Conservation (phyloP, 37 sponge, comb jelly and placozoan species). For the Dysidea cf. avara region DNA sequence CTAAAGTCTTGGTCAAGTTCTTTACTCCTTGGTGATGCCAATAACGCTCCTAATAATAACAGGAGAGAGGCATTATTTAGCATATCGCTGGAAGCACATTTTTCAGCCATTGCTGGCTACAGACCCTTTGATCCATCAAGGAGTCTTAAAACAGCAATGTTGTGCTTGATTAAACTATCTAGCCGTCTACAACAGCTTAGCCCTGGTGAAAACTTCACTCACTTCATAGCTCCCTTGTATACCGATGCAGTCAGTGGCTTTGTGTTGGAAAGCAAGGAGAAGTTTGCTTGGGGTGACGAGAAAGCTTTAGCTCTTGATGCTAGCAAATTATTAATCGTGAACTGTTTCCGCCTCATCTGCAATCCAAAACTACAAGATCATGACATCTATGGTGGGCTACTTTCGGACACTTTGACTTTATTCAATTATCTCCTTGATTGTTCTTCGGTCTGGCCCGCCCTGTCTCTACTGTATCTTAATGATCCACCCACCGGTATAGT, state of each 20-base stretch:
- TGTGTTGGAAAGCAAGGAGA: conserved; percentile 8
- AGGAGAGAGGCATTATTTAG: conserved; percentile 16
- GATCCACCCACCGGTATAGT: conserved; percentile 1
- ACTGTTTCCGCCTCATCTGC: conserved; percentile 11
- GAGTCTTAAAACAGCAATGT: conserved; percentile 54
- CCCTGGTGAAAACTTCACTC: neutral
- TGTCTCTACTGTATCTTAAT: neutral
- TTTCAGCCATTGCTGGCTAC: conserved; percentile 50
- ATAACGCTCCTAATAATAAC: conserved; percentile 16
- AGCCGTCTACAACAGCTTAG: conserved; percentile 5
- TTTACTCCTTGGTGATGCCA: conserved; percentile 18
- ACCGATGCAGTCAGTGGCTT: conserved; percentile 42
- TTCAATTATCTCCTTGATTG: conserved; percentile 27
- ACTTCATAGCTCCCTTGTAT: conserved; percentile 6
- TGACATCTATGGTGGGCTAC: conserved; percentile 24
- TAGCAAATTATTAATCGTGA: neutral
- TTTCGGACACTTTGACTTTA: conserved; percentile 36
- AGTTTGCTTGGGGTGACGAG: neutral
- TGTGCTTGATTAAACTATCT: conserved; percentile 11
- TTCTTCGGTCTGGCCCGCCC: conserved; percentile 9
- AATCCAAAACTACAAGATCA: conserved; percentile 14
- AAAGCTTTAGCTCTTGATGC: conserved; percentile 11
- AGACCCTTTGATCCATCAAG: conserved; percentile 45
- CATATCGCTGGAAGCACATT: conserved; percentile 30
- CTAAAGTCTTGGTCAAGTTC: conserved; percentile 37